phyloP scores from a whole-genome alignment of 2,888 invertebrate genomes.

The Athripsodes cinereus region DNA sequence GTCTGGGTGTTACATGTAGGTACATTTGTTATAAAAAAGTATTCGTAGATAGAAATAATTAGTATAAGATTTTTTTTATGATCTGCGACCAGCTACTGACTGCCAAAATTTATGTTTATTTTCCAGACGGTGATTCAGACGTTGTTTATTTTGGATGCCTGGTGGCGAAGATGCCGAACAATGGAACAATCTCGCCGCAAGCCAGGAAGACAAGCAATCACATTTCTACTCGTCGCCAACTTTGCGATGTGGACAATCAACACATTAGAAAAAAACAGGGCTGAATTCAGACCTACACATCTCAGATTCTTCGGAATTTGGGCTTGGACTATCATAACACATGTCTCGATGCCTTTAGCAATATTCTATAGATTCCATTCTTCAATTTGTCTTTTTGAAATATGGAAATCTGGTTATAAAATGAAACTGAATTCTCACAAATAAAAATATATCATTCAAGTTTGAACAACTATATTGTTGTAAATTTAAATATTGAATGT shows the following conservation, averaged over 20 bases:
- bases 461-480: too few species aligned
- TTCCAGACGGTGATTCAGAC: conserved; percentile 68
- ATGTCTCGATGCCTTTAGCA: conserved; percentile 82
- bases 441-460: background rate
- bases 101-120: too few species aligned
- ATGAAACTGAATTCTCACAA: conserved; percentile 39
- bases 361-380: conserved; percentile 90
- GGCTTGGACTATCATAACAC: conserved; percentile 89
- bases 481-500: too few species aligned
- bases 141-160: conserved; percentile 68
- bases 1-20: too few species aligned
- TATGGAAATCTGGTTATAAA: conserved; percentile 88
- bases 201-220: conserved; percentile 79
- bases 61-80: too few species aligned
- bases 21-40: too few species aligned
- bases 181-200: conserved; percentile 65
- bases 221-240: conserved; percentile 74
- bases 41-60: too few species aligned
- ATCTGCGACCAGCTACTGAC: too few species aligned
- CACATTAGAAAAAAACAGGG: conserved; percentile 74
- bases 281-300: conserved; percentile 77
- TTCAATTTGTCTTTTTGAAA: conserved; percentile 86
- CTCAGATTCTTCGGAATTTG: conserved; percentile 74
- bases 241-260: conserved; percentile 85
- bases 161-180: conserved; percentile 68